Conservation (phyloP, 2,888 invertebrate species). For the Meteorus colon region DNA sequence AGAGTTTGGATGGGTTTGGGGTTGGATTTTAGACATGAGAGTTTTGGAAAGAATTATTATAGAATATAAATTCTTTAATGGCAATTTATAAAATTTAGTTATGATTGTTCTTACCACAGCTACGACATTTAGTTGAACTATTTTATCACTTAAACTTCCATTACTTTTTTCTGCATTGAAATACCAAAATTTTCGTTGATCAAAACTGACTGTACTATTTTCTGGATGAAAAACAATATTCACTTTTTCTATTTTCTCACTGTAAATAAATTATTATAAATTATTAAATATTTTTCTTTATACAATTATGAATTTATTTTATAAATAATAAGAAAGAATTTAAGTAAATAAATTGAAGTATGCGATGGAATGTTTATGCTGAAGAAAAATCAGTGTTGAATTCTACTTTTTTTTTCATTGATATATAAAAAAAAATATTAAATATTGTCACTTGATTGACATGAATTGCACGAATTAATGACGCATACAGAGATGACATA, state of each 20-base stretch:
- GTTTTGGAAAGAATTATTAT: no score
- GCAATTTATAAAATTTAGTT: no score
- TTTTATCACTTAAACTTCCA: slow-evolving; percentile 81
- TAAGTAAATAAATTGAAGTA: no score
- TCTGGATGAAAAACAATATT: slow-evolving; percentile 83
- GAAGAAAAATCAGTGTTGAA: neutral
- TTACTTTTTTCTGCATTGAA: slow-evolving; percentile 81
- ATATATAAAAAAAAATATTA: slow-evolving; percentile 21
- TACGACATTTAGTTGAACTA: slow-evolving; percentile 85
- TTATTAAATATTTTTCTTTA: neutral
- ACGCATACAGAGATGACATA: slow-evolving; percentile 24
- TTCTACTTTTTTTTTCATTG: neutral
- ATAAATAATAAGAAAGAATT: no score
- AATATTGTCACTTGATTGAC: slow-evolving; percentile 23
- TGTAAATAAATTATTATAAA: slow-evolving; percentile 68
- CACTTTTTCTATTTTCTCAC: slow-evolving; percentile 82
- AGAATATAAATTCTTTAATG: no score
- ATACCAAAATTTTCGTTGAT: slow-evolving; percentile 80
- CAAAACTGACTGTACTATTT: slow-evolving; percentile 84
- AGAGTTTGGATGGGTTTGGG: no score
- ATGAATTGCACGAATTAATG: slow-evolving; percentile 30
- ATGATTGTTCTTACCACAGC: slow-evolving; percentile 79
- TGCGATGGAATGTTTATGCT: no score
- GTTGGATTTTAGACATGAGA: no score
- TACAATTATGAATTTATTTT: neutral